These are phyloP conservation scores for Oreortyx pictus DNA, from an alignment of 2,797 vertebrate genomes.

Conservation along the genomic window DNA sequence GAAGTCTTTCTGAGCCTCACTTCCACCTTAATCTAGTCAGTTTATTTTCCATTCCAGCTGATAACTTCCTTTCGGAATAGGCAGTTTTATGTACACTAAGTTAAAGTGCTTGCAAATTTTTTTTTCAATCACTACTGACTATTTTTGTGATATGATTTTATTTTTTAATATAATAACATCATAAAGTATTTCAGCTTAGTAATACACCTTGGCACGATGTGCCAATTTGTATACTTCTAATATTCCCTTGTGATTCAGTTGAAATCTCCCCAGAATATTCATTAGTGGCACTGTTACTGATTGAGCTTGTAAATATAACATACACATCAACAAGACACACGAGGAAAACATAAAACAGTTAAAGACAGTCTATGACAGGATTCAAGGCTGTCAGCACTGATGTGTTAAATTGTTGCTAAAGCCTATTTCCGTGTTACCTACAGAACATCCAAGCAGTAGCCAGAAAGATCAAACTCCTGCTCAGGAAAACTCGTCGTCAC, in stretches of 20 bases:
- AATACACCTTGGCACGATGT: not conserved
- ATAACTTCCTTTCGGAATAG: conserved; percentile 36
- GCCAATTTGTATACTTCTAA: conserved; percentile 9
- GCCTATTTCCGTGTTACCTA: conserved; percentile 24
- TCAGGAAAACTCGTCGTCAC: not conserved
- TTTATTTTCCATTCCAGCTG: conserved; percentile 30
- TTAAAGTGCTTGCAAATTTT: conserved; percentile 43
- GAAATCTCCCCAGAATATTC: conserved; percentile 43
- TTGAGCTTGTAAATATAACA: conserved; percentile 69
- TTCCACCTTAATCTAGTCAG: not conserved
- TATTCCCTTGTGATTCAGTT: conserved; percentile 5
- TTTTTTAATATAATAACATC: not conserved
- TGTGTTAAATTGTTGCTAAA: conserved; percentile 56
- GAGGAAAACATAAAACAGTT: conserved; percentile 58
- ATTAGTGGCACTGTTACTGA: conserved; percentile 33
- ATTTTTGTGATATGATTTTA: not conserved
- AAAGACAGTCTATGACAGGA: conserved; percentile 53
- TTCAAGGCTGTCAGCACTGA: conserved; percentile 28
- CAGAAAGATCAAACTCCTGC: conserved; percentile 33
- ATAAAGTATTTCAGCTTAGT: conserved; percentile 14
- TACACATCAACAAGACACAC: conserved; percentile 63
- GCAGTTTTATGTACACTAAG: conserved; percentile 29
- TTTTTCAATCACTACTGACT: conserved; percentile 17
- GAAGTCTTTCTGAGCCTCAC: not conserved
- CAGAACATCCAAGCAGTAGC: not conserved